A percentile compares a stretch with the other conserved stretches of the same genome.
These are phyloP conservation scores for Blera fallax DNA, from an alignment of 2,888 invertebrate species.

Conservation along the genomic window DNA sequence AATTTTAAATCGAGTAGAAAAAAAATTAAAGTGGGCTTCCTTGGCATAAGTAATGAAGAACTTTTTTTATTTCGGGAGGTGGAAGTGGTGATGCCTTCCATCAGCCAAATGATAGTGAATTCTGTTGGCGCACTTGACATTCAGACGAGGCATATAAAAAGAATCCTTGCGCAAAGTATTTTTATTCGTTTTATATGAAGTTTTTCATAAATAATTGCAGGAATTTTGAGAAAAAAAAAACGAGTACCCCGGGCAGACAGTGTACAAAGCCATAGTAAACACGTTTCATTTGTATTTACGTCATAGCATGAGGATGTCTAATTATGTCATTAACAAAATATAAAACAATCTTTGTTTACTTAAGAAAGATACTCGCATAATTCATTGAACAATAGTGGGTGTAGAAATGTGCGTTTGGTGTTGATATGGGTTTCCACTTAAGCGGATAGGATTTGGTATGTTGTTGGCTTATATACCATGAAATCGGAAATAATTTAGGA, in stretches of 20 bases:
- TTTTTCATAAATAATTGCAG: neutral
- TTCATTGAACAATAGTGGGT: constrained; percentile 31
- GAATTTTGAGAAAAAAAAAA: neutral
- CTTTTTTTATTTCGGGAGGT: neutral
- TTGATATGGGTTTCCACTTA: neutral
- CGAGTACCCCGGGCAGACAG: neutral
- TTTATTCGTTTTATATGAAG: neutral
- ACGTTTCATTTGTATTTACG: neutral
- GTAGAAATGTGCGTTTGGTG: constrained; percentile 20
- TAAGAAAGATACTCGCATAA: constrained; percentile 19
- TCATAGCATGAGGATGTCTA: constrained; percentile 8
- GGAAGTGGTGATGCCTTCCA: constrained; percentile 16
- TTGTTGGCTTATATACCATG: neutral
- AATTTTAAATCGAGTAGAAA: constrained; percentile 54
- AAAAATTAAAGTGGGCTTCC: constrained; percentile 9
- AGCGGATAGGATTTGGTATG: neutral
- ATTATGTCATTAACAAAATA: constrained; percentile 45
- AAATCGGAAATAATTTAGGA: neutral
- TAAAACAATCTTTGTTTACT: constrained; percentile 37
- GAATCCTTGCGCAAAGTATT: neutral
- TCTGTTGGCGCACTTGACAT: constrained; percentile 43
- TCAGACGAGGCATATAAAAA: neutral
- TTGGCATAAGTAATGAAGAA: constrained; percentile 11
- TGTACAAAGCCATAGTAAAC: neutral
- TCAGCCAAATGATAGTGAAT: constrained; percentile 24